Evolutionary conservation across 1,140 invertebrate species (phyloP), one percentile per base, ranked within the genome.

Genomic region (Cotesia vestalis): DNA sequence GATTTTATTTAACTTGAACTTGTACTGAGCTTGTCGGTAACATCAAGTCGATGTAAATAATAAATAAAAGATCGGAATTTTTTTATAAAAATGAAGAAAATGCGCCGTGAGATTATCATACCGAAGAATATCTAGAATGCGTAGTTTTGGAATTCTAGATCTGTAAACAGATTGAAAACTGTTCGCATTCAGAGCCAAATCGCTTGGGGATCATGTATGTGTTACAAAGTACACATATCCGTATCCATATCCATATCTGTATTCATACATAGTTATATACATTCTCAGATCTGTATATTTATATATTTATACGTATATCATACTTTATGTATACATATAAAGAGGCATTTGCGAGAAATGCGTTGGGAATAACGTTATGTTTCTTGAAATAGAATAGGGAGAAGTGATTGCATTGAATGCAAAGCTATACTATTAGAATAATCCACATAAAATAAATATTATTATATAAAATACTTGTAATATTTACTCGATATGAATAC

Each of bases 161-260:
- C 70, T 60, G 63, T 72, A 72, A 46, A 72, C 70, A 72, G 70
- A 72, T 72, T 72, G 62, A 72, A 72, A 72, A 72, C 40, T 72
- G 52, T 63, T 35, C 53, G 63, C 55, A 72, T 72, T 72, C 70
- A 66, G 53, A 72, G 55, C 64, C 53, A 72, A 72, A 60, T 46
- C 63, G 34, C 70, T 72, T 64, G 51, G 62, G 69, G 64, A 72
- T 52, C 52, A 52, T 66, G 27, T 66, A 20, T 72, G 51, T 63
- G 53, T 53, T 8, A 36, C 55, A 36, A 66, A 14, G 27, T 46
- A 64, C 20, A 66, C 52, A 63, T 64, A 64, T 71, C 6, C 11
- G 11, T 46, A 46, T 46, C 40, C 40, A 46, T 46, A 46, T 46
- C 40, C 4, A 51, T 66, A 66, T 71, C 6, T 46, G 11, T 46